Evolutionary conservation across 1,140 invertebrate genomes (phyloP).

Genomic region (Camponotus vicinus): DNA sequence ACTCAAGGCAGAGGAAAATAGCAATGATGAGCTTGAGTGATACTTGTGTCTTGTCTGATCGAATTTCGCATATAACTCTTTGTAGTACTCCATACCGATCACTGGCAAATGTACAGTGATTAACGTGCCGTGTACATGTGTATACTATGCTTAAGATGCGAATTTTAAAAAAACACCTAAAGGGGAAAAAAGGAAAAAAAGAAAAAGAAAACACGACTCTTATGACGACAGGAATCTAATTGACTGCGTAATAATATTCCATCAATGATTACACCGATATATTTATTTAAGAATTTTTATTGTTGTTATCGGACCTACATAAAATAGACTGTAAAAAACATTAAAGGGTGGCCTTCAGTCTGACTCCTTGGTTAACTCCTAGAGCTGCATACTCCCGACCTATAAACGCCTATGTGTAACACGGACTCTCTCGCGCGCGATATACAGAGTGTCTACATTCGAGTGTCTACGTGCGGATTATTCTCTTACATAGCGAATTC

Average conservation of each 20-base stretch:
- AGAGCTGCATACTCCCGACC: slow-evolving; percentile 76
- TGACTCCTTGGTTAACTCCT: slow-evolving; percentile 82
- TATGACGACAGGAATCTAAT: slow-evolving; percentile 74
- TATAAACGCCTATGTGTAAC: slow-evolving; percentile 69
- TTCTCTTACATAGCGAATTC: slow-evolving; percentile 73
- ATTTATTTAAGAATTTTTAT: slow-evolving; percentile 86
- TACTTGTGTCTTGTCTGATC: slow-evolving; percentile 79
- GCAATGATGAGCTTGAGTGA: slow-evolving; percentile 84
- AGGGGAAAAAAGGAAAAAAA: slow-evolving; percentile 63
- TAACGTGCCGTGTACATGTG: slow-evolving; percentile 81
- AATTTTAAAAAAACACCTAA: slow-evolving; percentile 70
- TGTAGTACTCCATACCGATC: slow-evolving; percentile 76
- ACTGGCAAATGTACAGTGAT: slow-evolving; percentile 70
- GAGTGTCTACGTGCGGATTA: slow-evolving; percentile 60
- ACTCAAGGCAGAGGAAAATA: slow-evolving; percentile 84
- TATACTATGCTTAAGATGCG: slow-evolving; percentile 80
- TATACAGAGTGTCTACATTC: slow-evolving; percentile 70
- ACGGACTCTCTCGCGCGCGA: slow-evolving; percentile 54
- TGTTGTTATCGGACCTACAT: slow-evolving; percentile 84
- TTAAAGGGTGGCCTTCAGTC: slow-evolving; percentile 84
- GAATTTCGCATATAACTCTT: slow-evolving; percentile 78
- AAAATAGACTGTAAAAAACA: slow-evolving; percentile 84
- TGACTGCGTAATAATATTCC: slow-evolving; percentile 84
- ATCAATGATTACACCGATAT: slow-evolving; percentile 83
- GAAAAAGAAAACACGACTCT: slow-evolving; percentile 56